Evolutionary conservation across 2,797 vertebrate species (phyloP).

Genomic region (Sebastes iracundus): DNA sequence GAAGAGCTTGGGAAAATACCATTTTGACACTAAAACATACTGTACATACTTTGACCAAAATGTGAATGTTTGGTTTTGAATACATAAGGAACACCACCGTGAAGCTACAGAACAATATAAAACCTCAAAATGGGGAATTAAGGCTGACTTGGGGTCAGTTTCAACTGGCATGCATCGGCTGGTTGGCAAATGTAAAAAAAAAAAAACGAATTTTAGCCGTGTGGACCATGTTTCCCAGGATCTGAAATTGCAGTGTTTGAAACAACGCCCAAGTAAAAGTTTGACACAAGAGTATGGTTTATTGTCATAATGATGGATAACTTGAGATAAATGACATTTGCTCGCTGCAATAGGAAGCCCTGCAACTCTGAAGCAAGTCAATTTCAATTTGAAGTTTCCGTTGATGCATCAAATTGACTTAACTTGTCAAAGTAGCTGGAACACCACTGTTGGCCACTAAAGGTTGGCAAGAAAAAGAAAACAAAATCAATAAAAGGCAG

Average conservation of each 20-base stretch:
- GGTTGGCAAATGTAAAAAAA: slow-evolving; percentile 14
- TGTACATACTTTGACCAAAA: too few relatives aligned
- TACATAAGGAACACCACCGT: too few relatives aligned
- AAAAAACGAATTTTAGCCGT: neutral
- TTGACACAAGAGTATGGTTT: slow-evolving; percentile 15
- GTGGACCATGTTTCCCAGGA: neutral
- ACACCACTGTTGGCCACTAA: slow-evolving; percentile 24
- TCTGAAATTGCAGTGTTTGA: neutral
- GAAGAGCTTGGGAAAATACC: too few relatives aligned
- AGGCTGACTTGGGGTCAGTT: slow-evolving; percentile 3
- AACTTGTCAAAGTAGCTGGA: slow-evolving; percentile 33
- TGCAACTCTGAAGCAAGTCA: slow-evolving; percentile 15
- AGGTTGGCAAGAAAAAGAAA: slow-evolving; percentile 4
- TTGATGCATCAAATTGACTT: slow-evolving; percentile 48
- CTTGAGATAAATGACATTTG: slow-evolving; percentile 14
- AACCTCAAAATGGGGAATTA: neutral
- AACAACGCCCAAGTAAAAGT: neutral
- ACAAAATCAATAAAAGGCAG: slow-evolving; percentile 34
- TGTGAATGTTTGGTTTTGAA: too few relatives aligned
- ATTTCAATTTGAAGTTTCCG: slow-evolving; percentile 44
- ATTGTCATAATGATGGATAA: slow-evolving; percentile 47
- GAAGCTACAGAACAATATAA: too few relatives aligned
- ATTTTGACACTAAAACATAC: too few relatives aligned
- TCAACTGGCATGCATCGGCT: neutral
- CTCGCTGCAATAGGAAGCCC: slow-evolving; percentile 4